These are phyloP conservation scores for Atta cephalotes DNA, from an alignment of 1,140 invertebrate species.

Conservation along the genomic window DNA sequence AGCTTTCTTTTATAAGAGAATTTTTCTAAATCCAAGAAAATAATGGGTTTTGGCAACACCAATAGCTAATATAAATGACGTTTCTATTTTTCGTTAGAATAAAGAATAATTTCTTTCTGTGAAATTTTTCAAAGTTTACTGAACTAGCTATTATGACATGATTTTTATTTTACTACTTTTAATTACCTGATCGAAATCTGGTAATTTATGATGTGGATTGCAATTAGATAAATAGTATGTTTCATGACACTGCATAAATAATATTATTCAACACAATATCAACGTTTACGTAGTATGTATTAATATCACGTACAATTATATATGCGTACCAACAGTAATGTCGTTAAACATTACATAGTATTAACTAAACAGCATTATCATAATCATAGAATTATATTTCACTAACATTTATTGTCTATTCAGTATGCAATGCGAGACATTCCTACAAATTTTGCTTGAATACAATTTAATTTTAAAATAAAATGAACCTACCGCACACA, in stretches of 20 bases:
- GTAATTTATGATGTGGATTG: not conserved
- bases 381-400: constrained; percentile 34
- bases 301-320: constrained; percentile 41
- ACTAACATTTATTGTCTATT: not conserved
- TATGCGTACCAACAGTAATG: constrained; percentile 1
- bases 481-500: not conserved
- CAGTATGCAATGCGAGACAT: no score
- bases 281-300: not conserved
- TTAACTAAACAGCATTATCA: constrained; percentile 34
- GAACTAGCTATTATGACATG: not conserved
- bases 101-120: not conserved
- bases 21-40: constrained; percentile 5
- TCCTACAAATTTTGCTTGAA: not conserved
- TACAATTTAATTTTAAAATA: constrained; percentile 7
- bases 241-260: constrained; percentile 20
- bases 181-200: not conserved
- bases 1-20: not conserved
- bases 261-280: not conserved
- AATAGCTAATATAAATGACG: not conserved
- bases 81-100: not conserved
- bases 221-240: constrained; percentile 4
- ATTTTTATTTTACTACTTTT: constrained; percentile 6
- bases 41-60: not conserved
- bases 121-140: not conserved
- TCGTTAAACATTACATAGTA: constrained; percentile 18